These are phyloP conservation scores for Plebejus argus DNA, from an alignment of 2,888 invertebrate species.

Conservation along the genomic window DNA sequence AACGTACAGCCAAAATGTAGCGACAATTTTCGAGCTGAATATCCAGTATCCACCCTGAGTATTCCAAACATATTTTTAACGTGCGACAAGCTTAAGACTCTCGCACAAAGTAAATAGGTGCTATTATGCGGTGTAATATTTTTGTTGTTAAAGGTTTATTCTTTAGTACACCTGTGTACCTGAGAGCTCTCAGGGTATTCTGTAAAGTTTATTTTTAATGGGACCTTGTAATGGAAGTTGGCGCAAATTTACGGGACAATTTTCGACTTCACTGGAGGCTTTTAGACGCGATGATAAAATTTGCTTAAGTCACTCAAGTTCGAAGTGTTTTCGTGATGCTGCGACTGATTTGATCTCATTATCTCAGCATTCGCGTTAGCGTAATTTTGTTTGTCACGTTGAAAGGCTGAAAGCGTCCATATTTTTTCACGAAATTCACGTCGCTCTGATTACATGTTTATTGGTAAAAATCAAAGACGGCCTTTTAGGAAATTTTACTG, in stretches of 20 bases:
- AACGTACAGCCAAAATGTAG: slow-evolving; percentile 8
- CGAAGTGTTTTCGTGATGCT: slow-evolving; percentile 44
- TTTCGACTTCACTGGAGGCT: slow-evolving; percentile 72
- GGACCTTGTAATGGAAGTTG: slow-evolving; percentile 71
- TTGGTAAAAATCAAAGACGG: not conserved
- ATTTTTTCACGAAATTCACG: not conserved
- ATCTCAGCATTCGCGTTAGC: not conserved
- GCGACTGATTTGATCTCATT: slow-evolving; percentile 44
- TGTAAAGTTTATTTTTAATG: slow-evolving; percentile 76
- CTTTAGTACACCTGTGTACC: slow-evolving; percentile 74
- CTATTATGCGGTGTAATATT: slow-evolving; percentile 27
- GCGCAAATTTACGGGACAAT: slow-evolving; percentile 72
- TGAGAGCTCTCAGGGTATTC: slow-evolving; percentile 72
- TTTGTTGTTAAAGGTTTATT: slow-evolving; percentile 54
- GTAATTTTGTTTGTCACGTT: slow-evolving; percentile 12
- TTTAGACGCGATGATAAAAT: slow-evolving; percentile 56
- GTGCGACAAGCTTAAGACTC: slow-evolving; percentile 26
- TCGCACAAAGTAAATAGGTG: slow-evolving; percentile 24
- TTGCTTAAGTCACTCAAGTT: slow-evolving; percentile 50
- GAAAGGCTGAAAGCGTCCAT: slow-evolving; percentile 2
- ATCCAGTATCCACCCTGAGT: slow-evolving; percentile 24
- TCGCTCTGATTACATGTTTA: not conserved
- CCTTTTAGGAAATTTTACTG: not conserved
- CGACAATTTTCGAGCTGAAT: slow-evolving; percentile 14
- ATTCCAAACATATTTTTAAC: slow-evolving; percentile 26